Conservation (phyloP, 92 coral and sea anemone species). For the Scolanthus callimorphus region DNA sequence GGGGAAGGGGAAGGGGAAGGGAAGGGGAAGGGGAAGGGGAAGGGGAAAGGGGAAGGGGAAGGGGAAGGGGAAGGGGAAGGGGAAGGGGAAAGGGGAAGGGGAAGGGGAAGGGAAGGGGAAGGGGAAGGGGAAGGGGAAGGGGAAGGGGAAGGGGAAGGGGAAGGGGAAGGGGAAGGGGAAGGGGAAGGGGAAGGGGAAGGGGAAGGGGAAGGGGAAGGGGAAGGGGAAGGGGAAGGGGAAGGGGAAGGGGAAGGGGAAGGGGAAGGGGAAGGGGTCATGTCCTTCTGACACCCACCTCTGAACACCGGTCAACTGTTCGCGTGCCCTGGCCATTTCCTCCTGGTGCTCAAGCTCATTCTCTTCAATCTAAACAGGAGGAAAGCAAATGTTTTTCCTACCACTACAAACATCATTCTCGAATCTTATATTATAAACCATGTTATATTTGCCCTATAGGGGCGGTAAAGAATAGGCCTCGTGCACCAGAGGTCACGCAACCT, state of each 20-base stretch:
- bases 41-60: neutral
- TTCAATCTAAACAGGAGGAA: too few relatives aligned
- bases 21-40: neutral
- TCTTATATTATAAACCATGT: too few relatives aligned
- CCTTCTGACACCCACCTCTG: too few relatives aligned
- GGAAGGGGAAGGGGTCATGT: neutral
- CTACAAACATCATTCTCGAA: too few relatives aligned
- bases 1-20: neutral
- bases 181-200: neutral
- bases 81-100: neutral
- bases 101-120: neutral
- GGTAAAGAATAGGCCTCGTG: too few relatives aligned
- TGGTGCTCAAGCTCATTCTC: conserved; percentile 75
- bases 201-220: neutral
- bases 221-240: neutral
- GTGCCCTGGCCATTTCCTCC: conserved; percentile 52
- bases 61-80: neutral
- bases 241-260: neutral
- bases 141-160: neutral
- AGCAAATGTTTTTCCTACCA: too few relatives aligned
- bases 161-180: neutral
- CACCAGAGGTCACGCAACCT: too few relatives aligned
- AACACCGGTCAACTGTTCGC: conserved; percentile 84
- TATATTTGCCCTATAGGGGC: too few relatives aligned
- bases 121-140: neutral